These are phyloP conservation scores for Rugalucina vietnamica DNA, from an alignment of 2,888 invertebrate species.

Conservation along the genomic window DNA sequence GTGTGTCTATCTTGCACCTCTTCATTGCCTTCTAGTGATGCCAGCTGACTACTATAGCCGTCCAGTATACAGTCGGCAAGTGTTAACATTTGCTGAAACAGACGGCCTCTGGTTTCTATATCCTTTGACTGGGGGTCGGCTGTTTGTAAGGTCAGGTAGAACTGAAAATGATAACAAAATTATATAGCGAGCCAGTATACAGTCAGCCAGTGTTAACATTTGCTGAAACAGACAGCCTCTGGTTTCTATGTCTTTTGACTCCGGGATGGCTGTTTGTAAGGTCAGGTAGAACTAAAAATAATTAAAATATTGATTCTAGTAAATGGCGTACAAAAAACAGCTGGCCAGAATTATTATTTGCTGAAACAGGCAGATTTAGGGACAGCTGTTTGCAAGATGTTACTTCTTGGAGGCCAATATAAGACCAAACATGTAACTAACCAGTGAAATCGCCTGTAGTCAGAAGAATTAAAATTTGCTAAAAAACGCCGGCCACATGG, in stretches of 20 bases:
- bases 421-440: too few species aligned
- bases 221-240: conserved; percentile 89
- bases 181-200: conserved; percentile 90
- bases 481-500: too few species aligned
- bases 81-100: conserved; percentile 89
- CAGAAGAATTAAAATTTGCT: too few species aligned
- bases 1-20: conserved; percentile 59
- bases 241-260: conserved; percentile 86
- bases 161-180: conserved; percentile 76
- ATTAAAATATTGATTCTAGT: too few species aligned
- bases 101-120: conserved; percentile 85
- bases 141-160: conserved; percentile 76
- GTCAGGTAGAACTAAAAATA: conserved; percentile 77
- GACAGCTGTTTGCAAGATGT: too few species aligned
- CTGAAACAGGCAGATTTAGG: too few species aligned
- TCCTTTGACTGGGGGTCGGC: conserved; percentile 86
- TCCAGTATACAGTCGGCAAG: conserved; percentile 90
- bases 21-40: conserved; percentile 80
- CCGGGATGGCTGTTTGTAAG: conserved; percentile 80
- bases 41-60: conserved; percentile 89
- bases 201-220: conserved; percentile 89
- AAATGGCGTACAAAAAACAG: too few species aligned
- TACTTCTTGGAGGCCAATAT: too few species aligned
- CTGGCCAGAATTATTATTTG: too few species aligned
- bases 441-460: too few species aligned